These are phyloP conservation scores for Copsychus sechellarum DNA, from an alignment of 2,113 vertebrate species.

Conservation along the genomic window DNA sequence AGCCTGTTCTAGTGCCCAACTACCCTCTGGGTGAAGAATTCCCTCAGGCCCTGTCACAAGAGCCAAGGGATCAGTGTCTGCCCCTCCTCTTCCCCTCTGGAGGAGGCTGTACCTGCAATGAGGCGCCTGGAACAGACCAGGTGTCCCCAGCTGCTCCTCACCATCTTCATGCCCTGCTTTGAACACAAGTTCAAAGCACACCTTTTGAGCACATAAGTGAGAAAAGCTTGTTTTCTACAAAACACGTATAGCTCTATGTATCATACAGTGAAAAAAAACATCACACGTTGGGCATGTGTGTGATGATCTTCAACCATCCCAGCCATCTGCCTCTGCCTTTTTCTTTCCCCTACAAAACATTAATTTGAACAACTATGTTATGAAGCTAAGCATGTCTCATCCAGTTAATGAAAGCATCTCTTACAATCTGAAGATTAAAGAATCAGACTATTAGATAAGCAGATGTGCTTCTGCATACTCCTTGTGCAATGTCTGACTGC, in stretches of 20 bases:
- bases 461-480: not conserved
- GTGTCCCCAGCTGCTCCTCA: not conserved
- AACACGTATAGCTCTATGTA: not conserved
- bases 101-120: not conserved
- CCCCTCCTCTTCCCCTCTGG: fast-evolving
- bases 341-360: not conserved
- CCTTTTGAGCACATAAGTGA: not conserved
- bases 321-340: not conserved
- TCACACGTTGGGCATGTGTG: not conserved
- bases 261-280: not conserved
- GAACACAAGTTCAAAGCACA: no score
- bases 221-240: not conserved
- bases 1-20: not conserved
- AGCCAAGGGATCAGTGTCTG: not conserved
- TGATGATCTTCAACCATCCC: not conserved
- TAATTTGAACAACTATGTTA: not conserved
- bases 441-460: not conserved
- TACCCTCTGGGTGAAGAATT: not conserved
- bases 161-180: not conserved
- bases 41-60: not conserved
- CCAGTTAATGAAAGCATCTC: not conserved
- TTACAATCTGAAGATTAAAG: not conserved
- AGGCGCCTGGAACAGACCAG: not conserved
- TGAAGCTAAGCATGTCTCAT: not conserved
- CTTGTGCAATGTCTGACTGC: not conserved